These are phyloP conservation scores for Entelurus aequoreus DNA, from an alignment of 2,113 vertebrate genomes.

Conservation along the genomic window DNA sequence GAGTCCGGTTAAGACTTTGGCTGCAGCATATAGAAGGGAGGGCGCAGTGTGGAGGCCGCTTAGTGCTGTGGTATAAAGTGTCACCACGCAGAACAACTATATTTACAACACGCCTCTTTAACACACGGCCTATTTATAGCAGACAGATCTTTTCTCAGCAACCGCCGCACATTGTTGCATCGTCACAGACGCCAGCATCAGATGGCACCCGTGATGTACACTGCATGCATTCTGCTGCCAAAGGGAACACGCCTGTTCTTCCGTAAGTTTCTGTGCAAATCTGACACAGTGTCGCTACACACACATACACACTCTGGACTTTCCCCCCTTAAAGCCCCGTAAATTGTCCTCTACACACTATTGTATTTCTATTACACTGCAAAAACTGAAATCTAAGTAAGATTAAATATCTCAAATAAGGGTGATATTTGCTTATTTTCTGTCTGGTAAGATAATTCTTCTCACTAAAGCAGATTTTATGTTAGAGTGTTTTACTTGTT, in stretches of 20 bases:
- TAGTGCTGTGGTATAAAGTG: conserved; percentile 52
- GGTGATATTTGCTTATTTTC: too few species aligned
- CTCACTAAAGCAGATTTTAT: too few species aligned
- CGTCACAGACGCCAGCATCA: conserved; percentile 63
- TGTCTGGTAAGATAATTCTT: too few species aligned
- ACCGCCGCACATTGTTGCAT: conserved; percentile 47
- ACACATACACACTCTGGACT: background rate
- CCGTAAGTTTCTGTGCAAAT: conserved; percentile 44
- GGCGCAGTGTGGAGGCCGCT: conserved; percentile 4
- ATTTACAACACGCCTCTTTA: conserved; percentile 66
- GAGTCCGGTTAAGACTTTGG: conserved; percentile 51
- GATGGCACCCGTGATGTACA: conserved; percentile 57
- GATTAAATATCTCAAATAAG: too few species aligned
- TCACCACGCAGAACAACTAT: conserved; percentile 64
- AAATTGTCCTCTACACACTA: background rate
- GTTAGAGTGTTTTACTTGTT: too few species aligned
- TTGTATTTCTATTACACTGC: too few species aligned
- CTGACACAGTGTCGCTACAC: conserved; percentile 12
- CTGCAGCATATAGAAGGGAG: conserved; percentile 30
- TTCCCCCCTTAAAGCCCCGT: conserved; percentile 6
- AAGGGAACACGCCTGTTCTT: conserved; percentile 61
- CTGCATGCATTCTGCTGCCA: conserved; percentile 39
- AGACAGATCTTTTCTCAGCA: conserved; percentile 65
- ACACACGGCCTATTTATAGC: conserved; percentile 66
- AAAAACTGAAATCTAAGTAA: too few species aligned